Conservation (phyloP, 2,888 invertebrate species). For the Drosophila macrospina region DNA sequence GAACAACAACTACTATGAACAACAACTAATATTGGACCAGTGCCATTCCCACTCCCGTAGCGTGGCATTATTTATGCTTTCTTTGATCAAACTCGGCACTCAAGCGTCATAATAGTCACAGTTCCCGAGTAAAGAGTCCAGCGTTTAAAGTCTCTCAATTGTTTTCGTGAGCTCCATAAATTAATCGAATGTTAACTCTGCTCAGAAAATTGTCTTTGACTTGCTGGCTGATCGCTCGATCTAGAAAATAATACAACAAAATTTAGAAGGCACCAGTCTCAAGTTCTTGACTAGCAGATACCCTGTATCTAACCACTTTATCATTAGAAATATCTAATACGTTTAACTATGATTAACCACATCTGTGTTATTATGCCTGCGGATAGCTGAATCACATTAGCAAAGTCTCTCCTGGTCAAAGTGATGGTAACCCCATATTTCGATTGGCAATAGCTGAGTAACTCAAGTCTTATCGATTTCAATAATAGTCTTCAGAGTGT, state of each 20-base stretch:
- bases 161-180: constrained; percentile 74
- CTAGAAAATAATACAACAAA: constrained; percentile 45
- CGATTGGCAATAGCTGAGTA: too few species aligned
- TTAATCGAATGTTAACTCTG: constrained; percentile 67
- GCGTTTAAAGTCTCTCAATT: constrained; percentile 44
- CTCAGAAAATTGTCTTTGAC: constrained; percentile 63
- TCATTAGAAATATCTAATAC: not conserved
- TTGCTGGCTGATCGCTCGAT: constrained; percentile 29
- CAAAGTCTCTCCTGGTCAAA: too few species aligned
- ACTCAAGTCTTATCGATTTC: too few species aligned
- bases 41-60: constrained; percentile 39
- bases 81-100: constrained; percentile 77
- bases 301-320: constrained; percentile 8
- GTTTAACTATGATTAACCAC: not conserved
- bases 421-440: too few species aligned
- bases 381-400: too few species aligned
- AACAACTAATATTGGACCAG: constrained; percentile 12
- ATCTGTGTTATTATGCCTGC: not conserved
- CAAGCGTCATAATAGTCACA: constrained; percentile 75
- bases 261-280: not conserved
- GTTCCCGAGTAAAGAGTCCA: constrained; percentile 30
- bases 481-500: not conserved
- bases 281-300: constrained; percentile 5
- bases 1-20: not conserved
- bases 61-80: constrained; percentile 77